Conservation (phyloP, 92 coral and sea anemone species). For the Umimayanthus kanabou region DNA sequence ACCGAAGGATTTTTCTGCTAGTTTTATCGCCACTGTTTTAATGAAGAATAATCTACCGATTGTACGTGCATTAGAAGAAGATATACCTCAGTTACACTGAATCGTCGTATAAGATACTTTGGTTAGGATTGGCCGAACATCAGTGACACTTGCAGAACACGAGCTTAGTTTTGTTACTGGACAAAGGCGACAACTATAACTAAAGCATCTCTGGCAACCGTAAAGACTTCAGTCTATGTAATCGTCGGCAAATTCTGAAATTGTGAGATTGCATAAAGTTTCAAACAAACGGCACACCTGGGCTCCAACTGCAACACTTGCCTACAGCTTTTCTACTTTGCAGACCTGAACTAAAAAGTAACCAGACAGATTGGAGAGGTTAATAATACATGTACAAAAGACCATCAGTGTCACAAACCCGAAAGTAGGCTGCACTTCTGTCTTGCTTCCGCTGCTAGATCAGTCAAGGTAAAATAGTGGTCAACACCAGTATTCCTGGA, state of each 20-base stretch:
- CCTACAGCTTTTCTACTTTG: no score
- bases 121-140: no score
- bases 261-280: not conserved
- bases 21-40: not conserved
- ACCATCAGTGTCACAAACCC: not conserved
- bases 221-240: not conserved
- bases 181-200: no score
- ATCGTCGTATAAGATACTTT: not conserved
- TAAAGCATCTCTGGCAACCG: not conserved
- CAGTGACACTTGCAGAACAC: no score
- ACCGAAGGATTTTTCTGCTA: not conserved
- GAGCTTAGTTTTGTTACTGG: no score
- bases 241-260: not conserved
- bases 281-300: not conserved
- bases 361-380: not conserved
- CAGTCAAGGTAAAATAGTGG: not conserved
- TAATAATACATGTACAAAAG: not conserved
- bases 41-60: not conserved
- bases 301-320: not conserved
- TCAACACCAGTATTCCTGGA: not conserved
- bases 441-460: not conserved
- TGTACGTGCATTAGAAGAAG: not conserved
- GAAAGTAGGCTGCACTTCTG: not conserved
- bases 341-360: not conserved
- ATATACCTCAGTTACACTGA: no score